Percentiles rank a stretch among this genome's conserved stretches.
phyloP scores from a whole-genome alignment of 2,113 vertebrate genomes.

The Rhegmatorhina hoffmannsi region DNA sequence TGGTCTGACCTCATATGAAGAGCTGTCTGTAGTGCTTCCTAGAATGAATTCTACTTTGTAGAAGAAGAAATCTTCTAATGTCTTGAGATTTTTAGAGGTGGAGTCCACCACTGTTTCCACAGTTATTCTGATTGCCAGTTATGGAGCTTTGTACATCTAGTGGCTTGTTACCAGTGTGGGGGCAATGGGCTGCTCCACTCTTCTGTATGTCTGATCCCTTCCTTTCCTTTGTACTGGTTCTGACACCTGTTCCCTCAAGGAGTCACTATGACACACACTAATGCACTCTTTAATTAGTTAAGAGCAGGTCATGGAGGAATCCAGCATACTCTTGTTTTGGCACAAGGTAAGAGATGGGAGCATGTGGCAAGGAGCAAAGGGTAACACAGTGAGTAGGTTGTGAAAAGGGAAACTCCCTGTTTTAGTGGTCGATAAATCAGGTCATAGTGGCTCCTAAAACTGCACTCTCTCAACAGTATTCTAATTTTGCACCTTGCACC shows the following conservation, averaged over 20 bases:
- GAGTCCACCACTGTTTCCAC: neutral
- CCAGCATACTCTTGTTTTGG: neutral
- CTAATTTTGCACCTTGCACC: neutral
- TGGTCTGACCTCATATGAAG: neutral
- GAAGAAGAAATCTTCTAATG: rapidly evolving
- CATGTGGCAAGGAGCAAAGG: neutral
- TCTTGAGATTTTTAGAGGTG: neutral
- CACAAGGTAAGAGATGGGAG: neutral
- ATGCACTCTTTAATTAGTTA: neutral
- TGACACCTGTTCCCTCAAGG: neutral
- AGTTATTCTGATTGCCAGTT: neutral
- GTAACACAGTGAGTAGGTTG: neutral
- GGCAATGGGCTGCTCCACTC: neutral
- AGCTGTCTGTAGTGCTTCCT: neutral
- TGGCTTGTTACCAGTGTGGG: neutral
- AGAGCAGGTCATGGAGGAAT: neutral
- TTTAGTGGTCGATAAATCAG: neutral
- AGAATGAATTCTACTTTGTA: neutral
- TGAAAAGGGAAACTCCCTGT: neutral
- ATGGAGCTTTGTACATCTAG: neutral
- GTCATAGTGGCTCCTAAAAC: neutral
- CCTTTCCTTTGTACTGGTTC: neutral
- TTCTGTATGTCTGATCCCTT: neutral
- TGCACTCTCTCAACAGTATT: neutral
- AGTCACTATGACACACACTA: neutral